Conservation (phyloP, 2,797 vertebrate genomes). For the Salarias fasciatus region DNA sequence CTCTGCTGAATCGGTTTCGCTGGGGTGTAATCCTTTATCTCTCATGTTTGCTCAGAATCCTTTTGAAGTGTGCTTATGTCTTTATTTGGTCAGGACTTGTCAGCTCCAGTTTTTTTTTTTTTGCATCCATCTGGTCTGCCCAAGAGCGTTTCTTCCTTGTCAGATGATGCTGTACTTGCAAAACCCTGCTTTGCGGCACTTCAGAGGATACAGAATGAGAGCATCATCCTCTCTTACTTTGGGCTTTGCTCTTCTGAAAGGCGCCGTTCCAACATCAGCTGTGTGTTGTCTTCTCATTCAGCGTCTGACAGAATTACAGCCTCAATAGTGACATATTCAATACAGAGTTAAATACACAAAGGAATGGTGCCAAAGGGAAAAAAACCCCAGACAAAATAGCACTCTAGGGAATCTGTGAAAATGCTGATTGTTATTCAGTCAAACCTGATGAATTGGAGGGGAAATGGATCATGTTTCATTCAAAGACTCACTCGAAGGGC, state of each 20-base stretch:
- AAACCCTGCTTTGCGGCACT: conserved; percentile 35
- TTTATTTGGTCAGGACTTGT: conserved; percentile 40
- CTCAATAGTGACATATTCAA: background rate
- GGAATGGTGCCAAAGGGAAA: background rate
- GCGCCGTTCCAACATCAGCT: conserved; percentile 3
- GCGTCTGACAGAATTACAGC: background rate
- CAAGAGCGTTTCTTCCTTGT: conserved; percentile 30
- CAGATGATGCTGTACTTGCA: conserved; percentile 9
- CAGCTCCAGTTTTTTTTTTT: conserved; percentile 24
- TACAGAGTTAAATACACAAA: background rate
- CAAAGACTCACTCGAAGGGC: too few relatives aligned
- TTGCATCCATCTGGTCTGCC: conserved; percentile 34
- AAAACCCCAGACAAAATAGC: background rate
- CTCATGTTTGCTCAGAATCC: conserved; percentile 38
- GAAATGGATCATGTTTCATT: too few relatives aligned
- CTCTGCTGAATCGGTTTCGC: conserved; percentile 27
- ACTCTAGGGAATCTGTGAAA: background rate
- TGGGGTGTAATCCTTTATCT: conserved; percentile 42
- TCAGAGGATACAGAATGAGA: conserved; percentile 17
- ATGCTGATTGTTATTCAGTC: too few relatives aligned
- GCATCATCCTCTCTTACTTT: conserved; percentile 9
- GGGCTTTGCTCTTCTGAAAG: conserved; percentile 2
- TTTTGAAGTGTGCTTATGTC: conserved; percentile 58
- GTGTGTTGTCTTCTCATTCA: conserved; percentile 5
- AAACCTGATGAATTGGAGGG: too few relatives aligned